A percentile compares a stretch with the other conserved stretches of the same genome.
Conservation (phyloP, 2,113 vertebrate species). For the Orthochromis malagaraziensis region DNA sequence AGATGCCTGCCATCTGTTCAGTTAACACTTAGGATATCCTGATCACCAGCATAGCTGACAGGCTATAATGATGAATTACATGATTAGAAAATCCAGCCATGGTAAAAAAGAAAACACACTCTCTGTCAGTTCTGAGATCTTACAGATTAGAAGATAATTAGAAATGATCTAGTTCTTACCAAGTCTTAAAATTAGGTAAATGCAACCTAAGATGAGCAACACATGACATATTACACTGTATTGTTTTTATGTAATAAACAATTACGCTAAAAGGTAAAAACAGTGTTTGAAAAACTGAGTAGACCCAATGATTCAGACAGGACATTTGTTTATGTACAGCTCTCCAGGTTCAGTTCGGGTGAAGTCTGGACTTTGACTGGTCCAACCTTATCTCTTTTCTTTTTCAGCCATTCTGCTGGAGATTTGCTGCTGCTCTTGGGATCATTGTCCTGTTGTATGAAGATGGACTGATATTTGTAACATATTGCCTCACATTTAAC, state of each 20-base stretch:
- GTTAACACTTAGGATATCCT: neutral
- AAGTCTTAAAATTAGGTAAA: neutral
- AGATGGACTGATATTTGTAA: neutral
- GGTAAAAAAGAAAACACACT: neutral
- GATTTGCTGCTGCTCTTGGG: neutral
- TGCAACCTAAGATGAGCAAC: neutral
- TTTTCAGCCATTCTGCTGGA: neutral
- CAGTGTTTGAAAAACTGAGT: neutral
- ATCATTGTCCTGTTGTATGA: neutral
- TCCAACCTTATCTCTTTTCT: neutral
- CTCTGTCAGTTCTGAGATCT: neutral
- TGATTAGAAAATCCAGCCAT: neutral
- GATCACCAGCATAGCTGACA: conserved; percentile 1
- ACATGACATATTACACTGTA: neutral
- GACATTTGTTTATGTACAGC: neutral
- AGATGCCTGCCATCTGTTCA: conserved; percentile 42
- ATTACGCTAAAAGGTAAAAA: neutral
- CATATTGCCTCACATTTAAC: neutral
- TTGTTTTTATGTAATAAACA: neutral
- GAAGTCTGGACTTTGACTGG: neutral
- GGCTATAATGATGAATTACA: conserved; percentile 23
- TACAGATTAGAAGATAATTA: neutral
- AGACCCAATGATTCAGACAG: neutral
- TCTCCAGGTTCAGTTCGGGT: neutral
- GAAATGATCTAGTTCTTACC: neutral